Evolutionary conservation across 2,797 vertebrate species (phyloP).

Genomic region (Fratercula arctica): DNA sequence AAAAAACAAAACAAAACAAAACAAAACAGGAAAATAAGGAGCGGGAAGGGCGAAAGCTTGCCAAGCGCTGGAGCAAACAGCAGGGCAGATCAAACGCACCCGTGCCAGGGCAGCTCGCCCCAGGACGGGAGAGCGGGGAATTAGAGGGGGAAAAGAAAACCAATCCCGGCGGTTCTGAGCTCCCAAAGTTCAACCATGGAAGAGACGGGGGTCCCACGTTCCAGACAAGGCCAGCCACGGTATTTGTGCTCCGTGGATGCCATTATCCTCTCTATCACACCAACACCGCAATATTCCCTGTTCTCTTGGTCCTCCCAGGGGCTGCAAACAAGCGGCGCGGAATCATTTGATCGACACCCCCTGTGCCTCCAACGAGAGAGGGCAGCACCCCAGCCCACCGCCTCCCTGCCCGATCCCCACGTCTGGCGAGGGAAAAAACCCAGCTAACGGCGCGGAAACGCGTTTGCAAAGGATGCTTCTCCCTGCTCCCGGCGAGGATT

Average conservation of each 20-base stretch:
- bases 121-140: background rate
- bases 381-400: background rate
- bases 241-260: background rate
- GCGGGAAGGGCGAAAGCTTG: background rate
- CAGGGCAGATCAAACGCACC: background rate
- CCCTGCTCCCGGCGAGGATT: background rate
- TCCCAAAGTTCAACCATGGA: background rate
- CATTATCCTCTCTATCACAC: rapidly evolving
- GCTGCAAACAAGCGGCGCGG: background rate
- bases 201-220: too few relatives aligned
- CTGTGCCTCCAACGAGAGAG: rapidly evolving
- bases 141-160: background rate
- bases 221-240: background rate
- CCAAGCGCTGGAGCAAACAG: background rate
- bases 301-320: background rate
- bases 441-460: rapidly evolving
- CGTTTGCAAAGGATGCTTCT: too few relatives aligned
- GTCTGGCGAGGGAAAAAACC: rapidly evolving
- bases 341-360: rapidly evolving
- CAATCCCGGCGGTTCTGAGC: too few relatives aligned
- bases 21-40: background rate
- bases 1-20: too few relatives aligned
- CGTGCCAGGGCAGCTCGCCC: background rate
- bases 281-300: rapidly evolving
- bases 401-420: background rate